These are phyloP conservation scores for Thamnaconus septentrionalis DNA, from an alignment of 2,113 vertebrate species.

Conservation along the genomic window DNA sequence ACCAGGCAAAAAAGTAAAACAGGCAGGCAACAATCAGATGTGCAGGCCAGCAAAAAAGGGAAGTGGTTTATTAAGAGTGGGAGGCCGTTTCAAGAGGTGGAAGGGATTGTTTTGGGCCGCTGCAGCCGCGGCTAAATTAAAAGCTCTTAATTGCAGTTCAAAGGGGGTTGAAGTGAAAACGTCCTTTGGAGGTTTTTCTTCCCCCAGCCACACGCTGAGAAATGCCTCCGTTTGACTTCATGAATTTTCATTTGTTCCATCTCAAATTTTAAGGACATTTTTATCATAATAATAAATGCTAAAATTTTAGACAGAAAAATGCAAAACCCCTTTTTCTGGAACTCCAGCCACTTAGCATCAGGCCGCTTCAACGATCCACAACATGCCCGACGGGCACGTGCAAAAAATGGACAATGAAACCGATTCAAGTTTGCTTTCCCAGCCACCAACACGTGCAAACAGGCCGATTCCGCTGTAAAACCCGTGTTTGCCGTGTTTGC, in stretches of 20 bases:
- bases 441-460: slow-evolving; percentile 30
- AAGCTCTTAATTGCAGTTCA: slow-evolving; percentile 7
- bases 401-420: slow-evolving; percentile 47
- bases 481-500: slow-evolving; percentile 48
- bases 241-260: too few species aligned
- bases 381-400: slow-evolving; percentile 20
- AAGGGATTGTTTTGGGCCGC: too few species aligned
- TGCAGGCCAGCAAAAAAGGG: slow-evolving; percentile 21
- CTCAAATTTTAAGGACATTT: too few species aligned
- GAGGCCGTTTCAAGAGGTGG: slow-evolving; percentile 6
- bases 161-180: slow-evolving; percentile 9
- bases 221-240: neutral
- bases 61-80: slow-evolving; percentile 33
- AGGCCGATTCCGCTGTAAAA: slow-evolving; percentile 4
- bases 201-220: slow-evolving; percentile 20
- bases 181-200: slow-evolving; percentile 4
- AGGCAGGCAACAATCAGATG: slow-evolving; percentile 15
- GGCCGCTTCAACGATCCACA: too few species aligned
- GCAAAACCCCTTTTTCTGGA: neutral
- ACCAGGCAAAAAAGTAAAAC: too few species aligned
- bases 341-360: too few species aligned
- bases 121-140: neutral
- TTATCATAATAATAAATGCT: too few species aligned
- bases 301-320: neutral
- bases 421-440: slow-evolving; percentile 17